These are phyloP conservation scores for Morone saxatilis DNA, from an alignment of 2,113 vertebrate genomes.

Conservation along the genomic window DNA sequence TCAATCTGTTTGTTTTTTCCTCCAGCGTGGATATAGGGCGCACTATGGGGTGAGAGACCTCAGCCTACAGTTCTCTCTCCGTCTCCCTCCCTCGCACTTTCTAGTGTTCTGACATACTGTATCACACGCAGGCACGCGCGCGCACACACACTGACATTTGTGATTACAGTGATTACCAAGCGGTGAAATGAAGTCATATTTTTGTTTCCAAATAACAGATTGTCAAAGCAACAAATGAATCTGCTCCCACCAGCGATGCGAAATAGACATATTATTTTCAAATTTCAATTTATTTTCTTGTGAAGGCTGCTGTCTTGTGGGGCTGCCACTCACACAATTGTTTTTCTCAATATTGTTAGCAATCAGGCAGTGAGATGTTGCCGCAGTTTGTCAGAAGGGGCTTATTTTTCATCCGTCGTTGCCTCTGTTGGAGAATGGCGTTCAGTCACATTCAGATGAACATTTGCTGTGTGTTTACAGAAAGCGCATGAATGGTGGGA, in stretches of 20 bases:
- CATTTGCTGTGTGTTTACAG: conserved; percentile 26
- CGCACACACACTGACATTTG: conserved; percentile 52
- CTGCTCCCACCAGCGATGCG: conserved; percentile 59
- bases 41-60: not conserved
- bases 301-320: conserved; percentile 58
- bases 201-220: conserved; percentile 74
- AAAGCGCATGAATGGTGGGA: conserved; percentile 2
- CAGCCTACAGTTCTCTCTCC: not conserved
- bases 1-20: conserved; percentile 62
- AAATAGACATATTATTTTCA: conserved; percentile 77
- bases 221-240: conserved; percentile 80
- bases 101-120: conserved; percentile 15
- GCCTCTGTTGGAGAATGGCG: conserved; percentile 21
- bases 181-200: conserved; percentile 75
- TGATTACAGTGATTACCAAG: conserved; percentile 76
- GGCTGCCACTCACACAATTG: conserved; percentile 69
- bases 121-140: not conserved
- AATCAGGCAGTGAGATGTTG: conserved; percentile 59
- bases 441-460: conserved; percentile 30
- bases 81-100: not conserved
- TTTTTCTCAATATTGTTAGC: conserved; percentile 59
- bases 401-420: conserved; percentile 38
- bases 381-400: conserved; percentile 41
- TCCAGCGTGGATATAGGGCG: conserved; percentile 16
- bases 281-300: conserved; percentile 71